Conservation (phyloP, 2,888 invertebrate genomes). For the Cantharis rustica region DNA sequence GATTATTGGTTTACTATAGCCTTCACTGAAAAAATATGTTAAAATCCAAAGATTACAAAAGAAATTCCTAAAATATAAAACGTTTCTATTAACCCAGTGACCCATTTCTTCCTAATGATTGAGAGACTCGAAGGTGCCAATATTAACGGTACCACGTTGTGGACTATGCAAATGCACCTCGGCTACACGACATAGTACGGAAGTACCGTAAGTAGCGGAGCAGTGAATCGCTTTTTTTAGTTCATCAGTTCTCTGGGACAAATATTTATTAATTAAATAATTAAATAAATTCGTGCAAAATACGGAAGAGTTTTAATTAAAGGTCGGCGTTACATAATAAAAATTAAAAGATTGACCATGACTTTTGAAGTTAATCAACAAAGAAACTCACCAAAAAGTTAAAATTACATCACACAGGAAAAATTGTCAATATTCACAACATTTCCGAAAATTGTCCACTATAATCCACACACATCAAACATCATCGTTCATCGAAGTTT, state of each 20-base stretch:
- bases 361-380: not conserved
- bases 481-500: conserved; percentile 1
- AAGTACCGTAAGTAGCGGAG: conserved; percentile 33
- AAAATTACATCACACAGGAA: not conserved
- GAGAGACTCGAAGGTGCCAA: conserved; percentile 12
- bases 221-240: conserved; percentile 13
- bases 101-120: conserved; percentile 9
- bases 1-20: not conserved
- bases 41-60: not conserved
- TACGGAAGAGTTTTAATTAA: not conserved
- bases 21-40: not conserved
- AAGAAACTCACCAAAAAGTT: not conserved
- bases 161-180: conserved; percentile 31
- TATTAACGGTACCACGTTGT: conserved; percentile 29
- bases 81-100: conserved; percentile 4
- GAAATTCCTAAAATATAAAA: not conserved
- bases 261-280: conserved; percentile 8
- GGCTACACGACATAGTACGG: conserved; percentile 23
- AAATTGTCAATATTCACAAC: not conserved
- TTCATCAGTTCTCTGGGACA: conserved; percentile 32
- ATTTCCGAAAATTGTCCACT: not conserved
- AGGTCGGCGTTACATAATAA: not conserved
- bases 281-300: not conserved
- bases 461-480: conserved; percentile 6
- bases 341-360: not conserved